phyloP scores from a whole-genome alignment of 1,140 invertebrate species.

The Drosophila simulans region DNA sequence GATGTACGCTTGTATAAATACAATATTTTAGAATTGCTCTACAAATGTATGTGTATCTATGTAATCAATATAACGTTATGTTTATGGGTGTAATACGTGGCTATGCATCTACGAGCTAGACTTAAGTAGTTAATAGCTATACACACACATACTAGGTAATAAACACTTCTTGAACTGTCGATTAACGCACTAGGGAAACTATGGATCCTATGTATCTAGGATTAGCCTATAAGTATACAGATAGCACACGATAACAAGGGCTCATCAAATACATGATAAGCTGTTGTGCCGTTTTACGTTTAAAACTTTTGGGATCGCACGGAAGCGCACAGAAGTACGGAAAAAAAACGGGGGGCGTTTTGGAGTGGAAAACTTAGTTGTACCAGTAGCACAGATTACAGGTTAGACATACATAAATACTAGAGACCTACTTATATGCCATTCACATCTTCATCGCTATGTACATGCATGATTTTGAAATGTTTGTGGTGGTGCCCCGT shows the following conservation, averaged over 20 bases:
- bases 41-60: conserved; percentile 36
- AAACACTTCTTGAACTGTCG: conserved; percentile 46
- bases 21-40: conserved; percentile 65
- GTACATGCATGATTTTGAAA: conserved; percentile 48
- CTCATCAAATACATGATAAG: conserved; percentile 4
- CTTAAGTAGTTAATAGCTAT: conserved; percentile 73
- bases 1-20: conserved; percentile 43
- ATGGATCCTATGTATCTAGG: conserved; percentile 30
- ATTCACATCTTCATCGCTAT: conserved; percentile 26
- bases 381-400: conserved; percentile 57
- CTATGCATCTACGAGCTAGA: conserved; percentile 64
- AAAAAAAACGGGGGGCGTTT: background rate
- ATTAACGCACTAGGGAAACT: conserved; percentile 55
- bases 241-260: conserved; percentile 30
- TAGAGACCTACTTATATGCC: conserved; percentile 45
- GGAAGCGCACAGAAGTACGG: conserved; percentile 63
- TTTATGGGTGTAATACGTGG: conserved; percentile 62
- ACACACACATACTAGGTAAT: conserved; percentile 55
- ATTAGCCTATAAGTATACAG: conserved; percentile 33
- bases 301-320: conserved; percentile 72
- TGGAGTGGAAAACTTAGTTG: conserved; percentile 52
- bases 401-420: conserved; percentile 44
- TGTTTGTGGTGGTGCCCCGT: conserved; percentile 37
- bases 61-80: conserved; percentile 41
- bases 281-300: conserved; percentile 51